phyloP scores from a whole-genome alignment of 2,113 vertebrate genomes.

The Climacteris rufus region DNA sequence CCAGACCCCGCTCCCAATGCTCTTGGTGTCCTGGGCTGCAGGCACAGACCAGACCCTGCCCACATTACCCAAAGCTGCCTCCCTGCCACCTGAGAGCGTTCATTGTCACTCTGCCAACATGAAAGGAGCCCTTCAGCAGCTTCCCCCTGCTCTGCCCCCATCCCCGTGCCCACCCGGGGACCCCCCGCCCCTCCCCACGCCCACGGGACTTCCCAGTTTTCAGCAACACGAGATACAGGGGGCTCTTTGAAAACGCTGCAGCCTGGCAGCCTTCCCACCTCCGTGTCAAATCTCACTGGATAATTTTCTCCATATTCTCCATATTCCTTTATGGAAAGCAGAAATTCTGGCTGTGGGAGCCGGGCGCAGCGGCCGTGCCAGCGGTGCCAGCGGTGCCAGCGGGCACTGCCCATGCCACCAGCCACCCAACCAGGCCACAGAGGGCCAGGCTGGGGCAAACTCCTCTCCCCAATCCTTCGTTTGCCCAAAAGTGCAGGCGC shows the following conservation, averaged over 20 bases:
- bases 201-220: conserved; percentile 48
- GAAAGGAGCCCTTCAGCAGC: conserved; percentile 46
- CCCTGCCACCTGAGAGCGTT: conserved; percentile 28
- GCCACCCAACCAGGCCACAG: accelerated
- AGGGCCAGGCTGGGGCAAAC: accelerated
- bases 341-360: conserved; percentile 33
- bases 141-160: neutral
- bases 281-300: conserved; percentile 57
- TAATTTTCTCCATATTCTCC: conserved; percentile 69
- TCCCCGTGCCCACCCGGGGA: neutral
- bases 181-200: neutral
- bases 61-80: neutral
- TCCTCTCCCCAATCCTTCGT: accelerated
- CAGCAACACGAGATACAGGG: conserved; percentile 55
- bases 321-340: conserved; percentile 62
- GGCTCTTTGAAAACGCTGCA: conserved; percentile 40
- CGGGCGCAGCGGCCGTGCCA: neutral
- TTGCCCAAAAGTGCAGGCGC: neutral
- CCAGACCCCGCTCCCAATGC: neutral
- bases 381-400: neutral
- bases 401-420: neutral
- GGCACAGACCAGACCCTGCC: conserved; percentile 44
- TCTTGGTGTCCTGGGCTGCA: neutral
- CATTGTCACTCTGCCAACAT: conserved; percentile 32
- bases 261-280: conserved; percentile 62